Conservation (phyloP, 1,140 invertebrate species). For the Psix sp. region DNA sequence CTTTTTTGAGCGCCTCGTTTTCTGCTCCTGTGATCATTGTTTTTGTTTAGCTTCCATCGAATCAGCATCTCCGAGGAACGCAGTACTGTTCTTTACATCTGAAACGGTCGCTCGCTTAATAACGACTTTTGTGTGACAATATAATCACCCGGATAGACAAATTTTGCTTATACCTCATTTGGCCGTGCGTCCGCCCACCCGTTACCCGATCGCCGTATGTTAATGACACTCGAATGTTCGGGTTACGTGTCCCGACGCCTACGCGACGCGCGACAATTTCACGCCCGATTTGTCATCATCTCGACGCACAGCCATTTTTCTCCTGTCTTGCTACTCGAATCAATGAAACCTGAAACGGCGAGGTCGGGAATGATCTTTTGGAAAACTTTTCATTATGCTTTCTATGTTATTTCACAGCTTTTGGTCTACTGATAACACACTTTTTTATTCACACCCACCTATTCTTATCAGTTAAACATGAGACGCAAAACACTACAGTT, state of each 20-base stretch:
- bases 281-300: constrained; percentile 46
- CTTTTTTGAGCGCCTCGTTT: constrained; percentile 14
- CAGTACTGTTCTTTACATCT: no score
- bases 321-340: background rate
- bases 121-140: constrained; percentile 47
- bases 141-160: constrained; percentile 45
- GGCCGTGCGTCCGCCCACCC: constrained; percentile 47
- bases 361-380: no score
- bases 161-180: constrained; percentile 52
- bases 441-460: background rate
- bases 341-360: no score
- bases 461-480: constrained; percentile 2
- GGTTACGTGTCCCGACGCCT: constrained; percentile 45
- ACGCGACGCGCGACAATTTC: constrained; percentile 40
- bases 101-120: no score
- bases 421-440: no score
- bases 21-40: constrained; percentile 25
- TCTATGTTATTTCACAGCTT: no score
- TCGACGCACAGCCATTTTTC: background rate
- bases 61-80: constrained; percentile 8
- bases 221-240: constrained; percentile 56
- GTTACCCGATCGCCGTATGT: constrained; percentile 56
- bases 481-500: no score
- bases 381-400: no score
- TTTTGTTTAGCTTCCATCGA: constrained; percentile 37